Evolutionary conservation across 1,140 invertebrate genomes (phyloP).

Genomic region (Drosophila melanogaster): DNA sequence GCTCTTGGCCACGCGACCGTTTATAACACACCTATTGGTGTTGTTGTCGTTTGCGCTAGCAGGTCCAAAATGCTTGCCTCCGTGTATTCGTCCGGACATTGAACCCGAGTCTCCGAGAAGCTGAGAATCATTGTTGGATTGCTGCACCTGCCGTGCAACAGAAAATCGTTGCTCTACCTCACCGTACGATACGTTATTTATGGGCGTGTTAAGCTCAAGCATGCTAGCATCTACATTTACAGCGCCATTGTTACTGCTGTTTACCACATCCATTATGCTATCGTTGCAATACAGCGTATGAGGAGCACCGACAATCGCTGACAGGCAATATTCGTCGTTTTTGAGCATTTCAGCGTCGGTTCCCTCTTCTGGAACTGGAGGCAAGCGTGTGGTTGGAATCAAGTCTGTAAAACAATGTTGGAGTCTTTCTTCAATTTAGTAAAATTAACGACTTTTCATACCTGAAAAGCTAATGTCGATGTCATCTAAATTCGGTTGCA

Average conservation of each 20-base stretch:
- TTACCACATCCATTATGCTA: constrained; percentile 73
- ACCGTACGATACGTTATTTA: constrained; percentile 58
- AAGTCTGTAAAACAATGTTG: constrained; percentile 47
- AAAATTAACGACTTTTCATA: constrained; percentile 69
- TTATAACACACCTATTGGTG: constrained; percentile 76
- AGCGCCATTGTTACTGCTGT: constrained; percentile 15
- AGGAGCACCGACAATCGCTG: constrained; percentile 71
- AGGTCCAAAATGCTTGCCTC: constrained; percentile 61
- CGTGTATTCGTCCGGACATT: constrained; percentile 34
- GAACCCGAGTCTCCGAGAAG: constrained; percentile 26
- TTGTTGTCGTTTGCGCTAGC: constrained; percentile 45
- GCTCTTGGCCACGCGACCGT: constrained; percentile 77
- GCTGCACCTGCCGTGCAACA: constrained; percentile 46
- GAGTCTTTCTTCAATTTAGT: no score
- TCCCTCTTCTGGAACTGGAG: constrained; percentile 86
- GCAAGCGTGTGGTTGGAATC: constrained; percentile 84
- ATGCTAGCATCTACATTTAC: constrained; percentile 70
- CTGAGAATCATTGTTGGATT: constrained; percentile 41
- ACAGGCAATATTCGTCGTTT: constrained; percentile 75
- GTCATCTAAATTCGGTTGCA: constrained; percentile 98
- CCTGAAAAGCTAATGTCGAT: constrained; percentile 94
- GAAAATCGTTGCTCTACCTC: constrained; percentile 72
- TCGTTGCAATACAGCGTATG: constrained; percentile 70
- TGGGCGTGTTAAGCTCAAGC: constrained; percentile 79
- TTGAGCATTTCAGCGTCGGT: constrained; percentile 82